Evolutionary conservation across 2,113 vertebrate genomes (phyloP).

Genomic region (Aplodontia rufa): DNA sequence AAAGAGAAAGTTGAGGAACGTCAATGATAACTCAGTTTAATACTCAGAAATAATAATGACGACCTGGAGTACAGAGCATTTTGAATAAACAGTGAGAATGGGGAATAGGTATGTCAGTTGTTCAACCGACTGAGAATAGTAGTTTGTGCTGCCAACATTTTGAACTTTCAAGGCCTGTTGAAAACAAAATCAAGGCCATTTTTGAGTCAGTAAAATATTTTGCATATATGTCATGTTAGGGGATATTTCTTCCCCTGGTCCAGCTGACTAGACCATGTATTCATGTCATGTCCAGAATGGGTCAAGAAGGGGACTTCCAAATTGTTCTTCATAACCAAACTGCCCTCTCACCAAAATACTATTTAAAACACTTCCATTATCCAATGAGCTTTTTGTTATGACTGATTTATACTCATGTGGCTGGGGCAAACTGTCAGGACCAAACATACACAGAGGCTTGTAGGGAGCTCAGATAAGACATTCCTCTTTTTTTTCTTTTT

Average conservation of each 20-base stretch:
- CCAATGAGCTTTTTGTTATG: background rate
- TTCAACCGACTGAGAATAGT: background rate
- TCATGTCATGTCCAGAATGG: background rate
- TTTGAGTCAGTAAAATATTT: background rate
- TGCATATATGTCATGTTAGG: background rate
- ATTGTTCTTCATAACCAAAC: background rate
- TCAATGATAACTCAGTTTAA: background rate
- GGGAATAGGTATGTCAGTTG: background rate
- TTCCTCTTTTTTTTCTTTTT: too few relatives aligned
- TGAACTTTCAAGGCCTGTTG: background rate
- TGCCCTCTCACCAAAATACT: background rate
- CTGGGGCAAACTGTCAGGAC: background rate
- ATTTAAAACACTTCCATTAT: background rate
- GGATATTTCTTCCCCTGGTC: background rate
- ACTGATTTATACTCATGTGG: background rate
- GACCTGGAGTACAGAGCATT: background rate
- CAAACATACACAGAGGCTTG: background rate
- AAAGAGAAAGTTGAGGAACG: background rate
- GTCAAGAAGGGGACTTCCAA: background rate
- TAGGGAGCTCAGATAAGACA: background rate
- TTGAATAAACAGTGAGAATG: background rate
- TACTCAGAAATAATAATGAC: background rate
- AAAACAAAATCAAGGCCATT: background rate
- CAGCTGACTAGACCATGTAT: background rate
- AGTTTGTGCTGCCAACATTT: background rate